A percentile compares a stretch with the other conserved stretches of the same genome.
phyloP scores from a whole-genome alignment of 2,797 vertebrate species.

The Phylloscopus collybita region DNA sequence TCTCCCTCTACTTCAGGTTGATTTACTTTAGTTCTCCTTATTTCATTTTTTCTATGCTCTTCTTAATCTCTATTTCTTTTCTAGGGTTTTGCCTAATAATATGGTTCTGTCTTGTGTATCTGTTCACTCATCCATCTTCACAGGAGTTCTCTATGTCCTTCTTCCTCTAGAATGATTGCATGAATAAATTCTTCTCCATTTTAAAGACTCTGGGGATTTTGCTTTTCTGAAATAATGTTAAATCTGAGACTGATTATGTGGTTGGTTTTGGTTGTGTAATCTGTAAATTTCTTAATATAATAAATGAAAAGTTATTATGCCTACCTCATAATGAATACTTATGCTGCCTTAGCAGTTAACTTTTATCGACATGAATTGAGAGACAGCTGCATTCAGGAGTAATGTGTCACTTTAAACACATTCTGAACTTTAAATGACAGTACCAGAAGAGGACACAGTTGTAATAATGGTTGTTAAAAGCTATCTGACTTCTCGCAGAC shows the following conservation, averaged over 20 bases:
- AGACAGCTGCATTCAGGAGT: neutral
- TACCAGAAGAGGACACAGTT: neutral
- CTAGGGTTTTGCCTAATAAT: neutral
- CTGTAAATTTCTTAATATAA: neutral
- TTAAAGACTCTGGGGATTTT: neutral
- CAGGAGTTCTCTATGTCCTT: neutral
- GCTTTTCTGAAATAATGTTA: neutral
- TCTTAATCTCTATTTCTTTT: neutral
- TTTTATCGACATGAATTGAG: neutral
- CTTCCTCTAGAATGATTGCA: fast-evolving
- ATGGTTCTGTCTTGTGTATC: neutral
- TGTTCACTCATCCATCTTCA: neutral
- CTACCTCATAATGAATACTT: neutral
- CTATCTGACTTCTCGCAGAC: neutral
- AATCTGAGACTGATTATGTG: neutral
- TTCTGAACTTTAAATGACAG: neutral
- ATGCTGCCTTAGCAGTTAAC: neutral
- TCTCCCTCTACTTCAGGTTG: neutral
- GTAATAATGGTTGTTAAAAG: conserved; percentile 23
- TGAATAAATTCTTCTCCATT: neutral
- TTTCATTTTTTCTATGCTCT: neutral
- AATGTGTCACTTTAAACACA: neutral
- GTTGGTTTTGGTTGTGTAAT: neutral
- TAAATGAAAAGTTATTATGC: neutral
- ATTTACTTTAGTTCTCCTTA: neutral